Base-by-base conservation (phyloP, 2,113 vertebrate species). In the Cyprinus carpio region DNA sequence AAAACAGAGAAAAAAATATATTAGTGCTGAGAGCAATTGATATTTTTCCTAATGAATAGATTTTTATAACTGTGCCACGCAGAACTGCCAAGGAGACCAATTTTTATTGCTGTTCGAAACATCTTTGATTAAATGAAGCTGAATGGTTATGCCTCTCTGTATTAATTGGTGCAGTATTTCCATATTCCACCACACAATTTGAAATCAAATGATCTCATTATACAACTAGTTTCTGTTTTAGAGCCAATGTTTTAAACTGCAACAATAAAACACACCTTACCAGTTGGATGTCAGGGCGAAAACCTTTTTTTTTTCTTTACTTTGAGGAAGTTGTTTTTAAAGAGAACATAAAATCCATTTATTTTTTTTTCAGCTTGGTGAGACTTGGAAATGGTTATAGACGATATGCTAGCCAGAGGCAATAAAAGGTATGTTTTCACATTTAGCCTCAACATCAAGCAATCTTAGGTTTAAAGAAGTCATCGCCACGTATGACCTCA, bases 21-120 rank as follows among this genome's bases (percentile, higher is more conserved):
- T 88, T 90, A 87, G 81, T 89, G 88, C 89, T 89, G 86, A 91
- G 78, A 89, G 88, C 91, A 91, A 89, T 90, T 92, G 87, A 72
- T 80, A 85, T 88, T 89, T 92, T 84, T 40, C 83, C 71, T 88
- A 88, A 91, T 90, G 86, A 90, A 90, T 89, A 87, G 89, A 89
- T 90, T 89, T 80, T 71, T 60, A 86, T 71, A n/a, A n/a, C n/a
- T 75, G 76, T 72, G 90, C 88, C 88, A 84, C 74, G 56, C 46
- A 56, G 88, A 71, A 82, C 88, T 91, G 89, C 92, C 93, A 93
- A 90, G 80, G 84, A 84, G 25, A 83, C 81, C 75, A 56, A 31
- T 90, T 93, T 93, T 92, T 90, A 91, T 83, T 87, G 87, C 89
- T 51, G 60, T 84, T 91, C 89, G 65, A 89, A 91, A 90, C 82